A percentile compares a stretch with the other conserved stretches of the same genome.
phyloP scores from a whole-genome alignment of 2,888 invertebrate genomes.

The Spodoptera littoralis region DNA sequence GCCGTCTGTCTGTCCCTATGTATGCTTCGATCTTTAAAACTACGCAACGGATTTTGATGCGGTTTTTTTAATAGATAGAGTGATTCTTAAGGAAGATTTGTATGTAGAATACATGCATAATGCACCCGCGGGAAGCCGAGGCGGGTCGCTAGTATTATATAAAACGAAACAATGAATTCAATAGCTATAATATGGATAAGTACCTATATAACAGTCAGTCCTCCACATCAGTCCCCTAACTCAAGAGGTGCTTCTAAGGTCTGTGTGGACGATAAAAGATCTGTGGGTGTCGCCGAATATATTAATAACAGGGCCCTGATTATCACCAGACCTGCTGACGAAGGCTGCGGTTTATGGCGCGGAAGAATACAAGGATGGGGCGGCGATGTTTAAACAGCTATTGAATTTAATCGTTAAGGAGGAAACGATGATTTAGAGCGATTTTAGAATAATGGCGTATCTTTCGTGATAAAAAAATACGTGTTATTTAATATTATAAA shows the following conservation, averaged over 20 bases:
- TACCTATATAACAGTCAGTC: background rate
- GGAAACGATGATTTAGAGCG: background rate
- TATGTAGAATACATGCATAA: too few relatives aligned
- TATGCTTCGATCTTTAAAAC: too few relatives aligned
- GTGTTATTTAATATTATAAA: too few relatives aligned
- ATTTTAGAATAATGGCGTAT: too few relatives aligned
- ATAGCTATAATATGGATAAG: background rate
- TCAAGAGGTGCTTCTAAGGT: conserved; percentile 12
- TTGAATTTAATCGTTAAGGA: background rate
- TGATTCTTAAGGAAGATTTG: too few relatives aligned
- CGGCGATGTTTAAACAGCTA: background rate
- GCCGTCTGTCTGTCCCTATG: too few relatives aligned
- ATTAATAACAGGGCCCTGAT: conserved; percentile 49
- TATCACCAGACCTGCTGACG: conserved; percentile 37
- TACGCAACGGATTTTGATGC: too few relatives aligned
- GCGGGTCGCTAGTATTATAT: too few relatives aligned
- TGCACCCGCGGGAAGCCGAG: too few relatives aligned
- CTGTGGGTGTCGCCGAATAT: conserved; percentile 33
- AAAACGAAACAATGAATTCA: too few relatives aligned
- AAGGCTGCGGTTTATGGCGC: conserved; percentile 51
- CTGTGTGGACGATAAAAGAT: conserved; percentile 14
- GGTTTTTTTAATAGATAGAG: too few relatives aligned
- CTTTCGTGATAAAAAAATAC: too few relatives aligned
- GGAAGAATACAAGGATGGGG: conserved; percentile 17
- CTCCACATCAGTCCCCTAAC: background rate